Conservation (phyloP, 2,888 invertebrate species). For the Drosophila falleni region DNA sequence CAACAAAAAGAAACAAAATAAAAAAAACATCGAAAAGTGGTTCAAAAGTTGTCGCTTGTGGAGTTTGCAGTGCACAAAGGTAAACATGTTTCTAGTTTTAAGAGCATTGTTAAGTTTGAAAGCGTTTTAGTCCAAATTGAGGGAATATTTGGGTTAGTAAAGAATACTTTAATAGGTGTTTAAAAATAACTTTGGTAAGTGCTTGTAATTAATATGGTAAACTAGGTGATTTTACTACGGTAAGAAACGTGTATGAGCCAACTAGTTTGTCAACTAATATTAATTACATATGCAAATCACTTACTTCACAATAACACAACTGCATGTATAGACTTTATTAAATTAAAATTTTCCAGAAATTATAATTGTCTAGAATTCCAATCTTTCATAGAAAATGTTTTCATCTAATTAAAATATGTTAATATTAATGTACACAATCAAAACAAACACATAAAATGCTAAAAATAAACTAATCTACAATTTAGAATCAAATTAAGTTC, state of each 20-base stretch:
- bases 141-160: slow-evolving; percentile 8
- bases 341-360: not conserved
- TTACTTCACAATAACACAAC: not conserved
- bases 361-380: not conserved
- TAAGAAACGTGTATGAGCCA: not conserved
- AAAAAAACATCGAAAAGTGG: slow-evolving; percentile 19
- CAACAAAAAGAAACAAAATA: slow-evolving; percentile 5
- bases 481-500: not conserved
- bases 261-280: slow-evolving; percentile 9
- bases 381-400: not conserved
- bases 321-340: not conserved
- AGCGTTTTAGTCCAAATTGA: slow-evolving; percentile 42
- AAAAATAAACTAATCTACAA: not conserved
- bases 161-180: slow-evolving; percentile 1
- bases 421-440: not conserved
- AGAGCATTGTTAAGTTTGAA: slow-evolving; percentile 26
- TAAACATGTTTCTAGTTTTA: slow-evolving; percentile 35
- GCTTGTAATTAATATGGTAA: slow-evolving; percentile 7
- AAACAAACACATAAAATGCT: not conserved
- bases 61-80: slow-evolving; percentile 23
- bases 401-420: not conserved
- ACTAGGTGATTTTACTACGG: not conserved
- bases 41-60: slow-evolving; percentile 35
- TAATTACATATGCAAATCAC: slow-evolving; percentile 1
- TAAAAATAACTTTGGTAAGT: not conserved